Evolutionary conservation across 2,113 vertebrate species (phyloP).

Genomic region (Chiloscyllium plagiosum): DNA sequence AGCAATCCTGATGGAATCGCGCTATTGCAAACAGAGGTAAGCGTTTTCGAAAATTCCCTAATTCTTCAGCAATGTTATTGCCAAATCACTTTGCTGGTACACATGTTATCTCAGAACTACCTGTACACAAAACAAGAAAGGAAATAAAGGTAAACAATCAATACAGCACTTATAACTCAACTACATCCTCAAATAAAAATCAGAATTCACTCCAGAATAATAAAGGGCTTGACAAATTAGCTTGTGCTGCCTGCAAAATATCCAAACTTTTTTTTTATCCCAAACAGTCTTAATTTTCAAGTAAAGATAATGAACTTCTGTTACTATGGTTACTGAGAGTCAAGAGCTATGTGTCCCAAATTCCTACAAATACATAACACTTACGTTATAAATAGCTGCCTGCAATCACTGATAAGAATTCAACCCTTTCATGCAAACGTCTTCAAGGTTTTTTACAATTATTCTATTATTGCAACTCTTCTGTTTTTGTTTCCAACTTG

Average conservation of each 20-base stretch:
- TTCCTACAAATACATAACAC: background rate
- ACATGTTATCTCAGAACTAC: no score
- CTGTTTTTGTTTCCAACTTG: background rate
- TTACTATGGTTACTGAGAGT: background rate
- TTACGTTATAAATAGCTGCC: background rate
- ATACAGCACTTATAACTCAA: background rate
- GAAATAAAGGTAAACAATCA: background rate
- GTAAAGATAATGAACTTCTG: slow-evolving; percentile 16
- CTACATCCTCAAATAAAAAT: background rate
- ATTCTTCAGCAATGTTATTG: no score
- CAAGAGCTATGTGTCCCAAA: background rate
- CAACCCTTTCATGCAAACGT: background rate
- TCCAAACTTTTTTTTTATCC: background rate
- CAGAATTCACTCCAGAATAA: background rate
- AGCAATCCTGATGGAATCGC: no score
- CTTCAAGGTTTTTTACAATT: background rate
- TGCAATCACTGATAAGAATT: background rate
- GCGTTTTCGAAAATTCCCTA: no score
- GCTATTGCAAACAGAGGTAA: no score
- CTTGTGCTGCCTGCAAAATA: background rate
- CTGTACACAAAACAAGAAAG: background rate
- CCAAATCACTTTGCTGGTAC: no score
- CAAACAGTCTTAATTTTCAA: slow-evolving; percentile 22
- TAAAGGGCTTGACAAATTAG: background rate
- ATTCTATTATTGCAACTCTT: background rate